Evolutionary conservation across 2,888 invertebrate species (phyloP), one percentile per base, ranked within the genome.

Genomic region (Caenorhabditis zanzibari): DNA sequence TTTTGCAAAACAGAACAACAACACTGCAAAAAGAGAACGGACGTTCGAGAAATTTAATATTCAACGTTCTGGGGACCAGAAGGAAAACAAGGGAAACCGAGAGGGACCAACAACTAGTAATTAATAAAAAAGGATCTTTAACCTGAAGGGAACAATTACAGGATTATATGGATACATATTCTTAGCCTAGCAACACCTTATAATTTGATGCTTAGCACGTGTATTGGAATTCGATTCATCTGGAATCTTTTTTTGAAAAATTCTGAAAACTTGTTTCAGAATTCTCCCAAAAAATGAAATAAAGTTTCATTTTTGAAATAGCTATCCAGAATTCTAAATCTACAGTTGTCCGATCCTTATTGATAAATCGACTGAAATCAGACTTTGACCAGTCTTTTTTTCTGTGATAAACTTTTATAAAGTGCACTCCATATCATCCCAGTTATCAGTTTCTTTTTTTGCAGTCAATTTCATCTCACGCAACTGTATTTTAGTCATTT

Each of bases 11-110:
- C 63, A 76, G 74, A 81, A 81, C 81, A 81, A 81, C 81, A 81
- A 75, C 74, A 75, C 74, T 81, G 81, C 81, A 81, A 81, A 81
- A 81, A 81, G 81, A 28, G 81, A 74, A 81, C 75, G 75, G 64
- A 54, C 64, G 49, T 81, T 81, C 81, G 69, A 47, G 69, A 81
- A 68, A 79, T 79, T 71, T 54, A 79, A 79, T 69, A 59, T 71
- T 71, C 79, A 71, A 79, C 79, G 56, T 79, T 79, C 54, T 56
- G 56, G 79, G 79, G 79, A 79, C 79, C 79, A 79, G 22, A 26
- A 9, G 28, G 22, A 38, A n/a, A 32, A 41, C 9, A 10, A 28
- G 7, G 24, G 16, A n/a, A 69, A 38, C 32, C 54, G 19, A n/a
- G 26, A 12, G 14, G 26, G 22, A 24, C 3, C 14, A 24, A 16